Evolutionary conservation across 2,797 vertebrate species (phyloP).

Genomic region (Acanthiza pusilla): DNA sequence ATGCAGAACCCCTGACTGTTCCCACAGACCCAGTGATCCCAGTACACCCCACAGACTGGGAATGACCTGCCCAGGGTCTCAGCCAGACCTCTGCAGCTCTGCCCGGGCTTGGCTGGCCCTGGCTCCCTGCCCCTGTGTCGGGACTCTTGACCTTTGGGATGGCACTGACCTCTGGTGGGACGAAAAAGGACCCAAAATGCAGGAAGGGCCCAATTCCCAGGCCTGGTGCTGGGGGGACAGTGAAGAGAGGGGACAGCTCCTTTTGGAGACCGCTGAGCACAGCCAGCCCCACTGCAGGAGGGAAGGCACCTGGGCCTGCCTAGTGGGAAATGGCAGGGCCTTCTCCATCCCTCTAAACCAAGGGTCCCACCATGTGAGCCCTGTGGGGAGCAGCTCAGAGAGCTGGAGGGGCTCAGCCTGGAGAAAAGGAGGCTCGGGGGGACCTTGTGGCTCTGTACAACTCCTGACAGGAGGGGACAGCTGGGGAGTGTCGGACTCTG

Average conservation of each 20-base stretch:
- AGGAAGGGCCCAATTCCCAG: neutral
- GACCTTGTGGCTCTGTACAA: neutral
- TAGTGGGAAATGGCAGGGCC: neutral
- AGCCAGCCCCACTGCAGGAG: neutral
- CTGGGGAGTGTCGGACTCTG: neutral
- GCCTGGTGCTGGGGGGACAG: neutral
- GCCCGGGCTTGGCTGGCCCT: neutral
- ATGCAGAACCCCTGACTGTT: neutral
- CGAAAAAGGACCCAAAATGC: neutral
- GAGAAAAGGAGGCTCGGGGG: neutral
- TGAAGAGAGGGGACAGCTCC: neutral
- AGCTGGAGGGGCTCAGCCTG: neutral
- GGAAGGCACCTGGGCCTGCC: neutral
- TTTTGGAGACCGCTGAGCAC: neutral
- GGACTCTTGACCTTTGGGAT: neutral
- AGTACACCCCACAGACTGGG: neutral
- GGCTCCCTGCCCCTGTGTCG: neutral
- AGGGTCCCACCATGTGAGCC: neutral
- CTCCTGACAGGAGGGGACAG: neutral
- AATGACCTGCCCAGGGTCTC: neutral
- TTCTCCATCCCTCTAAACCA: neutral
- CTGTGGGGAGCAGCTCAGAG: neutral
- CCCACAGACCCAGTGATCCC: neutral
- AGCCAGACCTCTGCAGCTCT: neutral
- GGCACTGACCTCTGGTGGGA: neutral